phyloP scores from a whole-genome alignment of 2,888 invertebrate genomes.

The Auanema freiburgensis region DNA sequence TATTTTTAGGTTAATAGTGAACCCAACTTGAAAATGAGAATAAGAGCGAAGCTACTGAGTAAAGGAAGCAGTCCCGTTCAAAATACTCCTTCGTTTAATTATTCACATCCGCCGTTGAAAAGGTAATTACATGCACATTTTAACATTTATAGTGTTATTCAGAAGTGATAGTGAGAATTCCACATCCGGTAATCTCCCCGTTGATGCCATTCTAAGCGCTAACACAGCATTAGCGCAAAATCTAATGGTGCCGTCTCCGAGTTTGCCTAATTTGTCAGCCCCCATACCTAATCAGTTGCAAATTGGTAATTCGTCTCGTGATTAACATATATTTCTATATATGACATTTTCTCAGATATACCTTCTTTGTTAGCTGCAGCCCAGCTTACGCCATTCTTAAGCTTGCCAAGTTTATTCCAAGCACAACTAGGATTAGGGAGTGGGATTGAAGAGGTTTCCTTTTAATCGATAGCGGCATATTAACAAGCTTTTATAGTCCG shows the following conservation, averaged over 20 bases:
- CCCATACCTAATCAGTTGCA: constrained; percentile 10
- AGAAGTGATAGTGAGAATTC: constrained; percentile 43
- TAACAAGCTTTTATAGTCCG: constrained; percentile 13
- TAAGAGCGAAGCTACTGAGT: constrained; percentile 57
- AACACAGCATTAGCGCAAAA: constrained; percentile 28
- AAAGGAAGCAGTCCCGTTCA: constrained; percentile 53
- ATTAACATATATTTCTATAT: not conserved
- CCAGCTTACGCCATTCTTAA: constrained; percentile 54
- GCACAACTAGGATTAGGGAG: constrained; percentile 45
- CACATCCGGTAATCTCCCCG: constrained; percentile 20
- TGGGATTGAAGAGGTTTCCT: constrained; percentile 33
- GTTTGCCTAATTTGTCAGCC: constrained; percentile 57
- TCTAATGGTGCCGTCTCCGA: constrained; percentile 55
- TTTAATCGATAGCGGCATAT: constrained; percentile 13
- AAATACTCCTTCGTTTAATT: constrained; percentile 32
- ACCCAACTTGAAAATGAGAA: constrained; percentile 63
- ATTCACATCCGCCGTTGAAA: constrained; percentile 35
- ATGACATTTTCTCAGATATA: constrained; percentile 28
- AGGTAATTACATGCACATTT: constrained; percentile 8
- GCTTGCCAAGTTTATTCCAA: constrained; percentile 59
- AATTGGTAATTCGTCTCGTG: not conserved
- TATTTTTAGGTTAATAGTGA: constrained; percentile 55
- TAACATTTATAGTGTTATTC: constrained; percentile 5
- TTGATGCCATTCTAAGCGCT: constrained; percentile 13
- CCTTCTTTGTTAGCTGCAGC: constrained; percentile 48